phyloP scores from a whole-genome alignment of 2,797 vertebrate species.

The Huso huso region DNA sequence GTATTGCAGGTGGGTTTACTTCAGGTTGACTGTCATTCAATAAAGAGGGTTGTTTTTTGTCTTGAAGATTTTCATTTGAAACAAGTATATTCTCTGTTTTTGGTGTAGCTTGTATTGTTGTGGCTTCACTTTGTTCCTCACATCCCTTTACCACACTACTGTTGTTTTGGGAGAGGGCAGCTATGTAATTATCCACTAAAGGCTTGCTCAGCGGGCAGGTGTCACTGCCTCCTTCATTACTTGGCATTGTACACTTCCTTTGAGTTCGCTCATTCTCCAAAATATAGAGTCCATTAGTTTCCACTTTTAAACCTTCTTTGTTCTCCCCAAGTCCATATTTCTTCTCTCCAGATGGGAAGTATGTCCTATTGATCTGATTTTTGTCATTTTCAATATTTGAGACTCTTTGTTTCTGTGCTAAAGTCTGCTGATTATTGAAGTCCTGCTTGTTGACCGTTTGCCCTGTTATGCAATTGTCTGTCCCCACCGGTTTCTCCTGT shows the following conservation, averaged over 20 bases:
- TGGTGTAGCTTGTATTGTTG: neutral
- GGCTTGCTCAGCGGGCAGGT: neutral
- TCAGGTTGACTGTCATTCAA: neutral
- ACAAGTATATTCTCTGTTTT: neutral
- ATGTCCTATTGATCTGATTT: slow-evolving; percentile 61
- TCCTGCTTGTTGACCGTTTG: slow-evolving; percentile 61
- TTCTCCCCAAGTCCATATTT: neutral
- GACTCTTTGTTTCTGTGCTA: slow-evolving; percentile 38
- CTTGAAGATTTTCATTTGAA: neutral
- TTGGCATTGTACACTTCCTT: slow-evolving; percentile 26
- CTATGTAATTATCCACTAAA: neutral
- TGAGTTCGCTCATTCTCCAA: slow-evolving; percentile 43
- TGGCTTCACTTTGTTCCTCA: neutral
- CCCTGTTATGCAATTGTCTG: slow-evolving; percentile 41
- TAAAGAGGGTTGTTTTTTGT: neutral
- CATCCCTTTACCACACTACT: neutral
- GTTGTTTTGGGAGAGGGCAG: neutral
- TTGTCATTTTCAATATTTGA: slow-evolving; percentile 60
- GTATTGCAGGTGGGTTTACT: neutral
- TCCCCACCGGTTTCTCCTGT: slow-evolving; percentile 32
- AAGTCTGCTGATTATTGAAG: slow-evolving; percentile 43
- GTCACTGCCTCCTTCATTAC: slow-evolving; percentile 1
- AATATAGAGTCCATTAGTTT: slow-evolving; percentile 43
- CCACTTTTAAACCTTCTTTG: slow-evolving; percentile 21
- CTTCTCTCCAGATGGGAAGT: slow-evolving; percentile 17